phyloP scores from a whole-genome alignment of 2,797 vertebrate species.

The Dermochelys coriacea region DNA sequence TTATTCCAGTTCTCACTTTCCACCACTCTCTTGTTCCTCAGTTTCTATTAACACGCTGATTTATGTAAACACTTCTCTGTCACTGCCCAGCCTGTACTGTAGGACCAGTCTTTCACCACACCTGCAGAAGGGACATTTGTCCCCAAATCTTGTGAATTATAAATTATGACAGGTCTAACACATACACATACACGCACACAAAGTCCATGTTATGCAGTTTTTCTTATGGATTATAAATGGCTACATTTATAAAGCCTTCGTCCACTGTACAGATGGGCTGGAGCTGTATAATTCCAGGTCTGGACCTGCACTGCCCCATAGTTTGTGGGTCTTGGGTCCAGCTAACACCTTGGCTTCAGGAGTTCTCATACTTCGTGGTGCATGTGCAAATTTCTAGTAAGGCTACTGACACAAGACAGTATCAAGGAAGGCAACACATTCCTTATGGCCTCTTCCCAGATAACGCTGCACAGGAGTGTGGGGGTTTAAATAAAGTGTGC shows the following conservation, averaged over 20 bases:
- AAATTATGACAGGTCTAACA: neutral
- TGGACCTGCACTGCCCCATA: neutral
- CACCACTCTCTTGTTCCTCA: rapidly evolving
- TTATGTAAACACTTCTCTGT: neutral
- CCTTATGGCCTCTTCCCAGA: neutral
- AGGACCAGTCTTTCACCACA: neutral
- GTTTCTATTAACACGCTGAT: rapidly evolving
- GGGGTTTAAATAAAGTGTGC: neutral
- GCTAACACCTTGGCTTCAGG: neutral
- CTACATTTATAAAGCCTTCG: neutral
- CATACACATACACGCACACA: neutral
- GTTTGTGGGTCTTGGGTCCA: neutral
- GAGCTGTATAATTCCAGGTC: neutral
- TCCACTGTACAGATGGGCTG: neutral
- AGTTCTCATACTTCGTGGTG: neutral
- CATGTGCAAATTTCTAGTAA: neutral
- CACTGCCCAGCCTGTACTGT: neutral
- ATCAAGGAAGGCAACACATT: neutral
- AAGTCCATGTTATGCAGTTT: rapidly evolving
- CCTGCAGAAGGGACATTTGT: neutral
- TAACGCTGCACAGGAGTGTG: neutral
- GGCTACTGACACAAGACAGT: neutral
- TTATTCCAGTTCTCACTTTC: neutral
- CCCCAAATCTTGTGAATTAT: neutral
- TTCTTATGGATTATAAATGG: neutral